Percentiles rank a stretch among this genome's conserved stretches.
phyloP scores from a whole-genome alignment of 1,140 invertebrate species.

The Drosophila yakuba region DNA sequence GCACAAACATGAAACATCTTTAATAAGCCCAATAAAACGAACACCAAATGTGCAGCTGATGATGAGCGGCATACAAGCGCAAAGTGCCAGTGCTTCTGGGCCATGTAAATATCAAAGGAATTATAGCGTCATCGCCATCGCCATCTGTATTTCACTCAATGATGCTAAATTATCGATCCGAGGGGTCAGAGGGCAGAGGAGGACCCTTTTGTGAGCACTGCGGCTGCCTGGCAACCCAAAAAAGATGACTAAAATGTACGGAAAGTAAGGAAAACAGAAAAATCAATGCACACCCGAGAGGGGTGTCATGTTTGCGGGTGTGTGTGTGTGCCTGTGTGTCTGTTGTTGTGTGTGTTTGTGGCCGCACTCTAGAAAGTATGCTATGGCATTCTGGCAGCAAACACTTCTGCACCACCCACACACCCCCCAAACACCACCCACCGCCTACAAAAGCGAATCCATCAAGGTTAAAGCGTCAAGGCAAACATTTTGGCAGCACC shows the following conservation, averaged over 20 bases:
- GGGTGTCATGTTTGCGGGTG: conserved; percentile 2
- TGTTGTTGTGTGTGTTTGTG: conserved; percentile 10
- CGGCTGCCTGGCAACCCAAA: conserved; percentile 15
- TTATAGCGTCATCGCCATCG: background rate
- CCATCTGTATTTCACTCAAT: conserved; percentile 1
- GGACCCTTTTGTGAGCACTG: conserved; percentile 7
- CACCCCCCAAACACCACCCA: background rate
- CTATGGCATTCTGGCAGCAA: conserved; percentile 52
- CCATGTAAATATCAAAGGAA: background rate
- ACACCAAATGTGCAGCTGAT: too few species aligned
- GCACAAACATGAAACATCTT: too few species aligned
- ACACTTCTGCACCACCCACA: background rate
- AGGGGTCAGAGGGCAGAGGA: background rate
- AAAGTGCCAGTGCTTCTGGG: too few species aligned
- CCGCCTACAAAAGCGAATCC: conserved; percentile 41
- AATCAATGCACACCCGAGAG: conserved; percentile 51
- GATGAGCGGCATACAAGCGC: too few species aligned
- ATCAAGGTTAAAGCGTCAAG: conserved; percentile 72
- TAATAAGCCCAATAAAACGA: too few species aligned
- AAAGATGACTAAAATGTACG: conserved; percentile 25
- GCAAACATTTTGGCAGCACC: conserved; percentile 67
- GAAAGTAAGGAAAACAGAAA: conserved; percentile 15
- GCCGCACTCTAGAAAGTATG: conserved; percentile 65
- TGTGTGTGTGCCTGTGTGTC: background rate
- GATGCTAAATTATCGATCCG: conserved; percentile 40